Percentiles rank a stretch among this genome's conserved stretches.
Conservation (phyloP, 2,888 invertebrate genomes). For the Tridacna gigas region DNA sequence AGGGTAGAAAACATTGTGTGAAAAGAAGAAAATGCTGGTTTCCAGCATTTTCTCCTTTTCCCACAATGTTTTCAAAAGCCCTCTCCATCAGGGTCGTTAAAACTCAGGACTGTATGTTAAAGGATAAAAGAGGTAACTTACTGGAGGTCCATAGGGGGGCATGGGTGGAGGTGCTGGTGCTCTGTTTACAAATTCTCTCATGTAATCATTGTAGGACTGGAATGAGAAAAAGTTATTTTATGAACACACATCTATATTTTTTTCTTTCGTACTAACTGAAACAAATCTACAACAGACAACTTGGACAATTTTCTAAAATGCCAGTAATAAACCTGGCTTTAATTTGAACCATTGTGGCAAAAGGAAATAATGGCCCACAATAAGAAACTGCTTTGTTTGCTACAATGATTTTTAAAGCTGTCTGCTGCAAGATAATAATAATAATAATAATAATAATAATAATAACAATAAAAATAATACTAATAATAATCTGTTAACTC, state of each 20-base stretch:
- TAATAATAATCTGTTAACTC: too few species aligned
- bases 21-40: not conserved
- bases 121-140: slow-evolving; percentile 67
- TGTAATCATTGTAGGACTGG: slow-evolving; percentile 90
- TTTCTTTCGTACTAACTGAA: too few species aligned
- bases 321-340: too few species aligned
- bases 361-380: not conserved
- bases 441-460: too few species aligned
- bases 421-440: not conserved
- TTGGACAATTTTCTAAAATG: too few species aligned
- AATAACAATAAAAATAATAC: too few species aligned
- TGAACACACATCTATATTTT: not conserved
- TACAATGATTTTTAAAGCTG: not conserved
- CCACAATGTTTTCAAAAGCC: too few species aligned
- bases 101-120: too few species aligned
- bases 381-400: not conserved
- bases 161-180: slow-evolving; percentile 89
- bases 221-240: slow-evolving; percentile 41
- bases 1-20: too few species aligned
- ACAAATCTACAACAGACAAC: too few species aligned
- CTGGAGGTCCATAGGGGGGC: slow-evolving; percentile 89
- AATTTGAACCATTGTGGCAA: not conserved
- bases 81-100: too few species aligned
- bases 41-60: not conserved
- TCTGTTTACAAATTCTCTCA: slow-evolving; percentile 86